A percentile compares a stretch with the other conserved stretches of the same genome.
Conservation (phyloP, 2,113 vertebrate genomes). For the Rafetus swinhoei region DNA sequence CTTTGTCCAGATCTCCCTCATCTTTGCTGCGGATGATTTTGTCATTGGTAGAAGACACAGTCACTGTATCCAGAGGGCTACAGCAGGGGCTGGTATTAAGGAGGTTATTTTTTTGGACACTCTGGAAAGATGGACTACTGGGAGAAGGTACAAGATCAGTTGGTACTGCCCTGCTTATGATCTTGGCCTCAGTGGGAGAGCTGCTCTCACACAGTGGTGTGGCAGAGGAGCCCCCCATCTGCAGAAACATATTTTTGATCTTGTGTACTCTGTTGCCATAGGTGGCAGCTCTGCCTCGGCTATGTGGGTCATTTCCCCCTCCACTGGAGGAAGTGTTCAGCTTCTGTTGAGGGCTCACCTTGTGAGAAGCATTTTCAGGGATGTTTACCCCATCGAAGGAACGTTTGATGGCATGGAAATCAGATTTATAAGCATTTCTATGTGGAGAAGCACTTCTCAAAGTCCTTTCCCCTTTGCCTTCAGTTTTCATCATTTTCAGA, state of each 20-base stretch:
- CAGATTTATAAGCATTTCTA: constrained; percentile 92
- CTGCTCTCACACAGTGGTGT: constrained; percentile 80
- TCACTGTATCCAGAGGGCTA: constrained; percentile 39
- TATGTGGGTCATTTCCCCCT: constrained; percentile 82
- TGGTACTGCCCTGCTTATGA: constrained; percentile 46
- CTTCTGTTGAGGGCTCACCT: constrained; percentile 70
- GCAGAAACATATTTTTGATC: constrained; percentile 94
- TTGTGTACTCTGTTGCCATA: constrained; percentile 92
- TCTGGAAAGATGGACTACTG: constrained; percentile 76
- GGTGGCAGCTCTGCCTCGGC: constrained; percentile 85
- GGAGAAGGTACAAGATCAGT: constrained; percentile 74
- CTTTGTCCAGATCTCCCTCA: constrained; percentile 90
- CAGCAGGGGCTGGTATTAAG: constrained; percentile 49
- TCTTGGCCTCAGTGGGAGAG: constrained; percentile 80
- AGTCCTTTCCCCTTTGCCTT: constrained; percentile 90
- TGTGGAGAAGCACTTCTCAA: constrained; percentile 93
- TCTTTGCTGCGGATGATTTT: constrained; percentile 82
- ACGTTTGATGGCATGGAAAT: constrained; percentile 94
- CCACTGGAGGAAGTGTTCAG: constrained; percentile 83
- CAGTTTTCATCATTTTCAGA: constrained; percentile 89
- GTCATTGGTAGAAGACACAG: constrained; percentile 75
- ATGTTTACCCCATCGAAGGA: constrained; percentile 88
- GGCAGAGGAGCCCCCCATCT: constrained; percentile 86
- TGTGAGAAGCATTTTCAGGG: constrained; percentile 72
- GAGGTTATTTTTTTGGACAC: constrained; percentile 77